Base-by-base conservation (phyloP, 2,113 vertebrate species). In the Orthochromis malagaraziensis region DNA sequence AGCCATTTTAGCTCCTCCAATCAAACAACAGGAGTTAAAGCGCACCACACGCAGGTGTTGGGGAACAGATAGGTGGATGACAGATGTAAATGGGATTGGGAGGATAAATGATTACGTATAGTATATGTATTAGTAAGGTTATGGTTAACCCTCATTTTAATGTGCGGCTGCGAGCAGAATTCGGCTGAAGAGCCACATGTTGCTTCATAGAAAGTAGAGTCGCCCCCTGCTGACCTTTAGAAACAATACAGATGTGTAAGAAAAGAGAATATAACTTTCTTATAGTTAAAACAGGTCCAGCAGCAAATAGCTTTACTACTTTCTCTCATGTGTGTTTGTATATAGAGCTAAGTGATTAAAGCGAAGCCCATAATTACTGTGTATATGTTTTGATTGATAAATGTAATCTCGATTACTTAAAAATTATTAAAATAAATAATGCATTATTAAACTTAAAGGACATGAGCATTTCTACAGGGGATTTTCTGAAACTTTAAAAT, bases 31-130 rank as follows among this genome's bases (percentile, higher is more conserved):
- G 58, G 58, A 63, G 58, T 6, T 11, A 63, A 63, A 63, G 17
- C 10, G 6, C 58, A 35, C 31, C 31, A 7, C 58, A 1, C 2
- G 0, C 4, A 63, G 1, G 17, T 63, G 58, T n/a, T n/a, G 5
- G 4, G 7, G 26, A 3, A 35, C 1, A 63, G 58, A 33, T 1
- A 33, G 29, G 16, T 19, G 58, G 29, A 63, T 60, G 29, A 60
- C 58, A 63, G 58, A 33, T 4, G 29, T 33, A 10, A 19, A 16
- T 17, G 26, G 26, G 26, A 57, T 29, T 9, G 3, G 55, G 24
- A 57, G 55, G 55, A 57, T 9, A 29, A 16, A 60, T 33, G 3
- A 60, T 60, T 0, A 17, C 1, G 0, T 31, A 0, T 0, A 60
- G 57, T 60, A 19, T 31, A 60, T 60, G 26, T 60, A 0, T 63